Evolutionary conservation across 2,888 invertebrate species (phyloP).

Genomic region (Sminthurinus aureus): DNA sequence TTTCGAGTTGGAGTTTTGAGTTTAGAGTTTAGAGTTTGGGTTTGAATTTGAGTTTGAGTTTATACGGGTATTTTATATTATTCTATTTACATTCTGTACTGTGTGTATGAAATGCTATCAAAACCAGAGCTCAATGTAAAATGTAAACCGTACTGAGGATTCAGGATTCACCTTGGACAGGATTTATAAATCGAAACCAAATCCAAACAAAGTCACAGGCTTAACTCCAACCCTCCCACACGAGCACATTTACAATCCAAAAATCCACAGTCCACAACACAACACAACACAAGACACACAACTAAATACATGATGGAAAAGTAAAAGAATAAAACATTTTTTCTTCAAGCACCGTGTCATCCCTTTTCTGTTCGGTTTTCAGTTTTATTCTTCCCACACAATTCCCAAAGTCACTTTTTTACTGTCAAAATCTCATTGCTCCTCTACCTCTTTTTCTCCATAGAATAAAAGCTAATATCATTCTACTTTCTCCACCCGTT

Average conservation of each 20-base stretch:
- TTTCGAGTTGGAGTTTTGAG: too few species aligned
- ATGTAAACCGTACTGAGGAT: neutral
- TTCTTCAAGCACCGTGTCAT: neutral
- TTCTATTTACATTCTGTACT: too few species aligned
- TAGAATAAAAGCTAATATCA: neutral
- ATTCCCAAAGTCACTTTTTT: neutral
- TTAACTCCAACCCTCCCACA: constrained; percentile 5
- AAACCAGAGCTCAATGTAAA: too few species aligned
- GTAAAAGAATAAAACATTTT: neutral
- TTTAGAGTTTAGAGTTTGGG: too few species aligned
- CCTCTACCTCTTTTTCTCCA: neutral
- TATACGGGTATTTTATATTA: too few species aligned
- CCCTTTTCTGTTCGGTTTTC: neutral
- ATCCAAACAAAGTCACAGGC: constrained; percentile 18
- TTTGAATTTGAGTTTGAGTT: too few species aligned
- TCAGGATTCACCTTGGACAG: constrained; percentile 13
- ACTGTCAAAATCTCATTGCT: neutral
- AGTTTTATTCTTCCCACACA: neutral
- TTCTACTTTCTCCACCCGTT: neutral
- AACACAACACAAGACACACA: neutral
- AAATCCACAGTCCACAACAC: neutral
- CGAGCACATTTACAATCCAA: neutral
- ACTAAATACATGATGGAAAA: too few species aligned
- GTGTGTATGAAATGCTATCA: too few species aligned
- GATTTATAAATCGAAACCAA: constrained; percentile 17